Conservation (phyloP, 2,888 invertebrate species). For the Euproctis similis region DNA sequence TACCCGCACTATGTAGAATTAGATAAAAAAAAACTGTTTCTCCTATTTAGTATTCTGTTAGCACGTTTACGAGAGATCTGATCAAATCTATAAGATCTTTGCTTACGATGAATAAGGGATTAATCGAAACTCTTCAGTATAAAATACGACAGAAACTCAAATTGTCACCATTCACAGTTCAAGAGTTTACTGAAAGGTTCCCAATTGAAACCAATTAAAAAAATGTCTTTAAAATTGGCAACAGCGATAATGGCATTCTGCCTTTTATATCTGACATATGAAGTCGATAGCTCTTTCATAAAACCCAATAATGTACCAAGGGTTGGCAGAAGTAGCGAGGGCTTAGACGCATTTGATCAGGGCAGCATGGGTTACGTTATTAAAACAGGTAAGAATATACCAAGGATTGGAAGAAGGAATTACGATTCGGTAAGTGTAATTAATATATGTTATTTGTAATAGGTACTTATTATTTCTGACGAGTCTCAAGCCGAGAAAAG, state of each 20-base stretch:
- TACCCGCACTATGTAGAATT: slow-evolving; percentile 16
- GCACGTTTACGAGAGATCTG: slow-evolving; percentile 7
- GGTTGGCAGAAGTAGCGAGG: slow-evolving; percentile 63
- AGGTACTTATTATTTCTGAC: not conserved
- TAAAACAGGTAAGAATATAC: slow-evolving; percentile 65
- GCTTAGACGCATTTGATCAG: slow-evolving; percentile 47
- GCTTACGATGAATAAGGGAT: slow-evolving; percentile 47
- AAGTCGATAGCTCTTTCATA: slow-evolving; percentile 52
- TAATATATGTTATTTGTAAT: not conserved
- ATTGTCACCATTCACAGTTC: slow-evolving; percentile 24
- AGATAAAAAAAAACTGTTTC: slow-evolving; percentile 22
- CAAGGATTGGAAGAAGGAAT: slow-evolving; percentile 65
- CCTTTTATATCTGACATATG: slow-evolving; percentile 41
- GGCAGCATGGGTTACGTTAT: slow-evolving; percentile 63
- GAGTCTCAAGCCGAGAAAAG: too few relatives aligned
- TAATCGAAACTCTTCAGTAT: slow-evolving; percentile 42
- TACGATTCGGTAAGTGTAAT: slow-evolving; percentile 60
- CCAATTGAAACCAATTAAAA: slow-evolving; percentile 19
- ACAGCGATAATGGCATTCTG: slow-evolving; percentile 39
- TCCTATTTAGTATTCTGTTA: slow-evolving; percentile 33
- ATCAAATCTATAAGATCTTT: slow-evolving; percentile 34
- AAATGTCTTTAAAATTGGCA: slow-evolving; percentile 45
- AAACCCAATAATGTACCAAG: slow-evolving; percentile 65
- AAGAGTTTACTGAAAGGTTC: slow-evolving; percentile 7
- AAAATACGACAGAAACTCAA: slow-evolving; percentile 24